Conservation (phyloP, 2,797 vertebrate species). For the Syngnathus acus region DNA sequence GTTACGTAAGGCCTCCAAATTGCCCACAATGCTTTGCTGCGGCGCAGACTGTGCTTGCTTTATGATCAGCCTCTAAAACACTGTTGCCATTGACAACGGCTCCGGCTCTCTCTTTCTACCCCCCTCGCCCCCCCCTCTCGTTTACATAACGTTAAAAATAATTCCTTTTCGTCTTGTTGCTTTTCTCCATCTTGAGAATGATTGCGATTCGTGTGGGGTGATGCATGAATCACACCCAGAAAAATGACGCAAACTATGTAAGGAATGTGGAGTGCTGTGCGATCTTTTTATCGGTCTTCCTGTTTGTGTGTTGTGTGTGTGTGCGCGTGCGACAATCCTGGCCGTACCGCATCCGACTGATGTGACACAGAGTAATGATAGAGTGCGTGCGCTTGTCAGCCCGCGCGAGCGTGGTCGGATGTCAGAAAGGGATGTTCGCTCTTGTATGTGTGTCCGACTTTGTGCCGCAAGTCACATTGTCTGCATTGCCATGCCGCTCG, state of each 20-base stretch:
- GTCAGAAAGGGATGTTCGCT: background rate
- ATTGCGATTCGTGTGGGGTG: conserved; percentile 7
- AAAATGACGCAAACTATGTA: conserved; percentile 57
- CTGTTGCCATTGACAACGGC: conserved; percentile 57
- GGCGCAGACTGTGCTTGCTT: conserved; percentile 11
- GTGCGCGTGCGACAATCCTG: background rate
- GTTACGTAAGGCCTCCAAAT: background rate
- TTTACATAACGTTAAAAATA: conserved; percentile 40
- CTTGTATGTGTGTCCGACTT: background rate
- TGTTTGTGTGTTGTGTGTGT: background rate
- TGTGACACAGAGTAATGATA: background rate
- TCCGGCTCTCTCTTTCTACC: conserved; percentile 12
- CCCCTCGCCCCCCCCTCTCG: conserved; percentile 2
- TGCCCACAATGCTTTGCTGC: conserved; percentile 33
- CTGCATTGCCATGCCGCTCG: background rate
- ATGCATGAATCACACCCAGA: conserved; percentile 18
- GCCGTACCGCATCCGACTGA: background rate
- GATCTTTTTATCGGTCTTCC: background rate
- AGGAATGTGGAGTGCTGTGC: conserved; percentile 50
- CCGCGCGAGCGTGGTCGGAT: background rate
- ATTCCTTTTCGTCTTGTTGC: conserved; percentile 9
- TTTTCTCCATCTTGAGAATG: too few relatives aligned
- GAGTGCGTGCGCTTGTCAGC: background rate
- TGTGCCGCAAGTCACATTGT: background rate
- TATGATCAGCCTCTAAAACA: conserved; percentile 39